Evolutionary conservation across 2,113 vertebrate genomes (phyloP).

Genomic region (Canis aureus): DNA sequence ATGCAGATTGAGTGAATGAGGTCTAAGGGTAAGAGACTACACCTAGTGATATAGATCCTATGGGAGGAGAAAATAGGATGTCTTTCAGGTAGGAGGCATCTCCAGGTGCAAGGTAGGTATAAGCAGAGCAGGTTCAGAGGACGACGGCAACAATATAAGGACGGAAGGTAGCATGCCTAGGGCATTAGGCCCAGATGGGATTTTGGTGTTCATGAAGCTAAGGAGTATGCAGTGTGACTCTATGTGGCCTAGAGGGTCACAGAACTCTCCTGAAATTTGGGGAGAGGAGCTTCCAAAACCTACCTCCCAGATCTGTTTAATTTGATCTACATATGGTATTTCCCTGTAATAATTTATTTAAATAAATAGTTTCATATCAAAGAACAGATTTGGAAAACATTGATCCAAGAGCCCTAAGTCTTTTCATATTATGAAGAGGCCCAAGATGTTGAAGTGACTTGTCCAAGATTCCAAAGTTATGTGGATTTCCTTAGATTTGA

Average conservation of each 20-base stretch:
- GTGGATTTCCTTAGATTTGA: conserved; percentile 38
- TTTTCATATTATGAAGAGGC: conserved; percentile 42
- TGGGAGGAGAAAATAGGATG: not conserved
- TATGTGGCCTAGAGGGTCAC: not conserved
- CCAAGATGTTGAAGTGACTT: conserved; percentile 28
- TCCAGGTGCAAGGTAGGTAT: not conserved
- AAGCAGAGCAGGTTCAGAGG: not conserved
- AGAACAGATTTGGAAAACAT: not conserved
- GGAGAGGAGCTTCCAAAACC: not conserved
- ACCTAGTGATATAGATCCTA: not conserved
- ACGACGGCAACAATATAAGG: not conserved
- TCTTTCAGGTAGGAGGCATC: conserved; percentile 5
- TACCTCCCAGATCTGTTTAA: not conserved
- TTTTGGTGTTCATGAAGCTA: not conserved
- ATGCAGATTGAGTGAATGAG: not conserved
- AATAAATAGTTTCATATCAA: not conserved
- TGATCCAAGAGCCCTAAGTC: not conserved
- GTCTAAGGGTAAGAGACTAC: not conserved
- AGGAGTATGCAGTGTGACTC: not conserved
- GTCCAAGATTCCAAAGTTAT: not conserved
- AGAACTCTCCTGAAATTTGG: not conserved
- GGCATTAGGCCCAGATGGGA: not conserved
- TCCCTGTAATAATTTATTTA: conserved; percentile 16
- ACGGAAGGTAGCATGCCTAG: not conserved
- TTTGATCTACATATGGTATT: not conserved